Evolutionary conservation across 2,113 vertebrate genomes (phyloP).

Genomic region (Cavia porcellus): DNA sequence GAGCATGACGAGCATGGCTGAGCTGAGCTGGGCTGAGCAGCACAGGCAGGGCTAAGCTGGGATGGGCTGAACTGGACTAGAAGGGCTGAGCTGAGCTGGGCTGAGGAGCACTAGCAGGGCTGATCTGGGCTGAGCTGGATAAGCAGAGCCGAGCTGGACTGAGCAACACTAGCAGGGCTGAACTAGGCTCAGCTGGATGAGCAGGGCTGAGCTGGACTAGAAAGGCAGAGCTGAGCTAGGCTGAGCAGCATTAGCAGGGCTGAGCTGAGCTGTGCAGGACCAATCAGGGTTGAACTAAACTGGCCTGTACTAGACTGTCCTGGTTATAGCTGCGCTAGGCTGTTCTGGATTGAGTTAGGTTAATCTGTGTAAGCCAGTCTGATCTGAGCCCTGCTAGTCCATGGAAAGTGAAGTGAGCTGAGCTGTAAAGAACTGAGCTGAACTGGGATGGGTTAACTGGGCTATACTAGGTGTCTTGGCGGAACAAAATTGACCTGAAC

Average conservation of each 20-base stretch:
- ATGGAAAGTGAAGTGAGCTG: background rate
- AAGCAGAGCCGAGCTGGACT: no score
- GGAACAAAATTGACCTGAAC: rapidly evolving
- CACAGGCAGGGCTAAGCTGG: no score
- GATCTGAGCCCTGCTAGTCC: background rate
- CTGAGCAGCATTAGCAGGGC: rapidly evolving
- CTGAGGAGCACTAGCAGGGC: rapidly evolving
- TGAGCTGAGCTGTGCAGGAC: background rate
- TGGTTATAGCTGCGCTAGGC: background rate
- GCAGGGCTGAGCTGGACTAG: no score
- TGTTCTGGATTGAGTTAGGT: rapidly evolving
- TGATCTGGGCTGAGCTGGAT: no score
- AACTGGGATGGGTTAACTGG: background rate
- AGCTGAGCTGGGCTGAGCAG: no score
- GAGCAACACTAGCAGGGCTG: no score
- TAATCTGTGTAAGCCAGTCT: background rate
- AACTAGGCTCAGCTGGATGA: no score
- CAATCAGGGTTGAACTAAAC: background rate
- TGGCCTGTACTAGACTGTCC: background rate
- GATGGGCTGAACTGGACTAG: no score
- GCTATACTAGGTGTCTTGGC: background rate
- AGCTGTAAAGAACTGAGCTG: background rate
- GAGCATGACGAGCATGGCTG: no score
- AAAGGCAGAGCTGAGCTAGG: background rate
- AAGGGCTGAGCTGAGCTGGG: background rate